phyloP scores from a whole-genome alignment of 2,888 invertebrate species.

The Pristionchus japonicus region DNA sequence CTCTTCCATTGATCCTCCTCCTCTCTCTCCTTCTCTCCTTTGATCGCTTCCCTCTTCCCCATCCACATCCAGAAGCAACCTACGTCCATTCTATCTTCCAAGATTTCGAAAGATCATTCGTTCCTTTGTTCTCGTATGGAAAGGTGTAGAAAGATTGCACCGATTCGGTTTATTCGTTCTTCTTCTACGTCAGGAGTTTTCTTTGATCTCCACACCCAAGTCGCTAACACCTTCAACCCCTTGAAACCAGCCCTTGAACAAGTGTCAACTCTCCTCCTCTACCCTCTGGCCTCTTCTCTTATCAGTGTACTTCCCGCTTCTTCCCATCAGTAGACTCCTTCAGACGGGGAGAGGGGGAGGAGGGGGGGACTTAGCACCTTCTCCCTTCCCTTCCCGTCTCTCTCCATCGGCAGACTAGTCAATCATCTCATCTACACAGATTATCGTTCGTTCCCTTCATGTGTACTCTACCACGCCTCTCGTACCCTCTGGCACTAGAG shows the following conservation, averaged over 20 bases:
- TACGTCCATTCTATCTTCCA: neutral
- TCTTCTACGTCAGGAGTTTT: neutral
- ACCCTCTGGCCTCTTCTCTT: neutral
- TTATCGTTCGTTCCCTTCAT: constrained; percentile 4
- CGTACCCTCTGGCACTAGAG: constrained; percentile 4
- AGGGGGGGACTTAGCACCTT: neutral
- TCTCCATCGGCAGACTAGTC: neutral
- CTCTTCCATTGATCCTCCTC: constrained; percentile 1
- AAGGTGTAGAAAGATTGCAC: neutral
- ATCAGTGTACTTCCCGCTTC: neutral
- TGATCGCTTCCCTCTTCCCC: constrained; percentile 6
- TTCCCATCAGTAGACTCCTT: neutral
- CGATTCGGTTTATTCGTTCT: neutral
- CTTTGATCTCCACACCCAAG: neutral
- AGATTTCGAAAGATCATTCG: neutral
- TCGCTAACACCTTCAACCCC: neutral
- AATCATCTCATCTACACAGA: constrained; percentile 41
- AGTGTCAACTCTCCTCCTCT: neutral
- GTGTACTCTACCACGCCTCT: constrained; percentile 38
- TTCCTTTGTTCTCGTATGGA: neutral
- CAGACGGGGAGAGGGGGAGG: neutral
- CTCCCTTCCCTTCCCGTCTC: no score
- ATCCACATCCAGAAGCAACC: neutral
- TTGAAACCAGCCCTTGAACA: neutral
- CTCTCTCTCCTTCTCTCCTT: neutral